Base-by-base conservation (phyloP, 2,113 vertebrate species). In the Aix galericulata region DNA sequence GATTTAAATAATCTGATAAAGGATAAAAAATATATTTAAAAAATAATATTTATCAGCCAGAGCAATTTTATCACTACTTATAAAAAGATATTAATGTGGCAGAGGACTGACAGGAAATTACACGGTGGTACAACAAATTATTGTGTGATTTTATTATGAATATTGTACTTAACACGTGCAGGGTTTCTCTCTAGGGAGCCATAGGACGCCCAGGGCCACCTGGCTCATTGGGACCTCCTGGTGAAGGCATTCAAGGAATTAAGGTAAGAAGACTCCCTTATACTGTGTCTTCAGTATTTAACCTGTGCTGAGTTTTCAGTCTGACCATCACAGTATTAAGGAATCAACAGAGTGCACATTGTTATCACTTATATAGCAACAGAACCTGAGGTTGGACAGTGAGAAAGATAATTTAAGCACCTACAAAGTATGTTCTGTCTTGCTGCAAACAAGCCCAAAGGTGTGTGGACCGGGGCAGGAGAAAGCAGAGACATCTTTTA, bases 211-310 rank as follows among this genome's bases (percentile, higher is more conserved):
- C 97, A 95, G 99, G 99, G 53, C 96, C 96, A 52, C 93, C 97
- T 74, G 99, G 99, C n/a, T 97, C 98, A 89, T 40, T 74, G 74
- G 99, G 99, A 87, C 98, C 98, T 88, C 97, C 96, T 68, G 99
- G 99, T 74, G 98, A 98, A 96, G 98, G 98, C 79, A 97, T 98
- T 96, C 99, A 99, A 97, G 99, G 99, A 63, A 96, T 96, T 91
- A 99, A 99, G 98, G 99, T 99, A 98, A 81, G 86, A 58, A 71
- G 26, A 69, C 31, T 80, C 53, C 20, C 46, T 48, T 22, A 48
- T 48, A 48, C 46, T 38, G 9, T 81, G n/a, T 83, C 84, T 94
- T 84, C 80, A 84, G 50, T 55, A 46, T 77, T 77, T 59, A 88
- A 84, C 31, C 36, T 46, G 17, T 55, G n/a, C 14, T 69, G 68